Conservation (phyloP, 92 coral and sea anemone genomes). For the Ricordea florida region DNA sequence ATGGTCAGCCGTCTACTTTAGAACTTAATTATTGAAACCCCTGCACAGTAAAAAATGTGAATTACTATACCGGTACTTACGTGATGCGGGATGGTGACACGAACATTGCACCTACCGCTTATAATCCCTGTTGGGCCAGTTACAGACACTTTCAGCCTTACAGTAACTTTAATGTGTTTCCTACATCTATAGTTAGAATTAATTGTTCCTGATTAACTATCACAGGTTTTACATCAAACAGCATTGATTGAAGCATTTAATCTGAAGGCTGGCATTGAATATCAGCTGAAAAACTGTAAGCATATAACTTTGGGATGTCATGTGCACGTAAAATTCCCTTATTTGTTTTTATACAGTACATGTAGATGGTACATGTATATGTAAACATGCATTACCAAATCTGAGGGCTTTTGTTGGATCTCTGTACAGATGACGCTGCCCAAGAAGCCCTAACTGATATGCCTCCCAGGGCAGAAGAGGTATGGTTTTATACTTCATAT, state of each 20-base stretch:
- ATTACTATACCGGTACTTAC: not conserved
- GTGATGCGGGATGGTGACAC: too few relatives aligned
- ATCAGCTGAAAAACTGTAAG: constrained; percentile 98
- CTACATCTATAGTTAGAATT: too few relatives aligned
- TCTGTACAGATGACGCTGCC: constrained; percentile 84
- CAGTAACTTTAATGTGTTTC: too few relatives aligned
- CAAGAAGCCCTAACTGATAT: constrained; percentile 98
- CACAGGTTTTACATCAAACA: constrained; percentile 91
- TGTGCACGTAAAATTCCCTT: not conserved
- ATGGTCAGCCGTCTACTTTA: too few relatives aligned
- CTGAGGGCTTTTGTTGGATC: not conserved
- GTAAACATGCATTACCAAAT: too few relatives aligned
- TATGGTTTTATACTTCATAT: too few relatives aligned
- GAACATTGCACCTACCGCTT: too few relatives aligned
- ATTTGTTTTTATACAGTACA: too few relatives aligned
- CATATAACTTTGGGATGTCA: not conserved
- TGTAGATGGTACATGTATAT: too few relatives aligned
- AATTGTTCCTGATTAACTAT: not conserved
- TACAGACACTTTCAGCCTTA: too few relatives aligned
- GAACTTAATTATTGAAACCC: too few relatives aligned
- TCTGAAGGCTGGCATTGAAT: constrained; percentile 94
- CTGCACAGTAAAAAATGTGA: not conserved
- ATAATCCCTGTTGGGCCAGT: too few relatives aligned
- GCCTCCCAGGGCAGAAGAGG: constrained; percentile 99
- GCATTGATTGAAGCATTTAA: constrained; percentile 98